These are phyloP conservation scores for Oscheius sp. DNA, from an alignment of 2,888 invertebrate species.

Conservation along the genomic window DNA sequence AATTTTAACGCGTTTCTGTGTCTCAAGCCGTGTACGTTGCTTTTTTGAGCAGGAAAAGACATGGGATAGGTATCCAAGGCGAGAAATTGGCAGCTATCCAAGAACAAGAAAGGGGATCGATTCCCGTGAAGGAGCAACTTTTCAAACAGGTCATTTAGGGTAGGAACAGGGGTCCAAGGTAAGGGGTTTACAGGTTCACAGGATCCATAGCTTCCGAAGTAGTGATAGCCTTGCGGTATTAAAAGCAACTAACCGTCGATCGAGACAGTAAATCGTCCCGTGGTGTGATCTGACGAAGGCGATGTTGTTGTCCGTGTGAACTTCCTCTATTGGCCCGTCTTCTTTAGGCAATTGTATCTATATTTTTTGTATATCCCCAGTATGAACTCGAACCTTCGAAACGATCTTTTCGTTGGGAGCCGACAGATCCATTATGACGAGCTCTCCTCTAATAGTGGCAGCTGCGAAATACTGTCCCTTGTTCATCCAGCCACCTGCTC, in stretches of 20 bases:
- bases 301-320: constrained; percentile 55
- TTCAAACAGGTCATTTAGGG: too few species aligned
- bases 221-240: background rate
- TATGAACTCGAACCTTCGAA: constrained; percentile 16
- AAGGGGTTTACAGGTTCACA: too few species aligned
- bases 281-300: constrained; percentile 63
- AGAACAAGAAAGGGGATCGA: too few species aligned
- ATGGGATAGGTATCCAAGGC: too few species aligned
- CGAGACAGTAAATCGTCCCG: constrained; percentile 62
- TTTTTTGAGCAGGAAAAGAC: too few species aligned
- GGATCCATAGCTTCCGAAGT: too few species aligned
- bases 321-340: constrained; percentile 53
- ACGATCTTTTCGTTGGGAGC: constrained; percentile 1
- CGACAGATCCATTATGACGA: constrained; percentile 18
- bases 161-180: too few species aligned
- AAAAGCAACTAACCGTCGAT: constrained; percentile 52
- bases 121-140: too few species aligned
- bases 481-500: constrained; percentile 19
- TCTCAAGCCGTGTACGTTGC: too few species aligned
- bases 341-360: constrained; percentile 41
- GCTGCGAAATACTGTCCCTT: constrained; percentile 12
- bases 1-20: too few species aligned
- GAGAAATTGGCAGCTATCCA: too few species aligned
- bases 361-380: background rate
- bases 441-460: constrained; percentile 14